Percentiles rank a stretch among this genome's conserved stretches.
Evolutionary conservation across 2,888 invertebrate species (phyloP).

Genomic region (Prionchulus punctatus): DNA sequence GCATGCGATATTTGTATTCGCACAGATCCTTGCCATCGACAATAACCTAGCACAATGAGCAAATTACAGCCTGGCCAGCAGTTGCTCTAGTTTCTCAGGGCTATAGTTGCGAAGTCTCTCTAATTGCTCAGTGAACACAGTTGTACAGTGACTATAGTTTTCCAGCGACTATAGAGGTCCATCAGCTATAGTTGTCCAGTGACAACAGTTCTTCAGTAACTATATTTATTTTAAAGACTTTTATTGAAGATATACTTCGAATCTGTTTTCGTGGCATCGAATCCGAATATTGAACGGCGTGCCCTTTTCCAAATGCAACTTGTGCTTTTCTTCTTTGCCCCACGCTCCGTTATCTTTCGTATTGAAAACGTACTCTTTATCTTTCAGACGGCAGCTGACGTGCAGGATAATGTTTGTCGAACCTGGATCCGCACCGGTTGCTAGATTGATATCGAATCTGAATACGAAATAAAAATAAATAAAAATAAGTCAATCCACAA

Average conservation of each 20-base stretch:
- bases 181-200: no score
- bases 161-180: no score
- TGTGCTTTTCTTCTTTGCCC: background rate
- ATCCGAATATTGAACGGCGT: background rate
- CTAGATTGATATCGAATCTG: background rate
- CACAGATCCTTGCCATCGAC: slow-evolving; percentile 18
- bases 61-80: no score
- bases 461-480: background rate
- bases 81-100: no score
- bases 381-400: background rate
- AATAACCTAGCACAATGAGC: no score
- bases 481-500: background rate
- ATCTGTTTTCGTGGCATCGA: background rate
- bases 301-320: background rate
- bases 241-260: background rate
- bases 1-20: slow-evolving; percentile 22
- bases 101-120: no score
- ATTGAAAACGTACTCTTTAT: background rate
- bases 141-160: no score
- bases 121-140: no score
- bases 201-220: no score
- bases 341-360: background rate
- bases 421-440: background rate
- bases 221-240: no score
- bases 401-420: background rate